A percentile compares a stretch with the other conserved stretches of the same genome.
phyloP scores from a whole-genome alignment of 2,888 invertebrate genomes.

The Chelonus formosanus region DNA sequence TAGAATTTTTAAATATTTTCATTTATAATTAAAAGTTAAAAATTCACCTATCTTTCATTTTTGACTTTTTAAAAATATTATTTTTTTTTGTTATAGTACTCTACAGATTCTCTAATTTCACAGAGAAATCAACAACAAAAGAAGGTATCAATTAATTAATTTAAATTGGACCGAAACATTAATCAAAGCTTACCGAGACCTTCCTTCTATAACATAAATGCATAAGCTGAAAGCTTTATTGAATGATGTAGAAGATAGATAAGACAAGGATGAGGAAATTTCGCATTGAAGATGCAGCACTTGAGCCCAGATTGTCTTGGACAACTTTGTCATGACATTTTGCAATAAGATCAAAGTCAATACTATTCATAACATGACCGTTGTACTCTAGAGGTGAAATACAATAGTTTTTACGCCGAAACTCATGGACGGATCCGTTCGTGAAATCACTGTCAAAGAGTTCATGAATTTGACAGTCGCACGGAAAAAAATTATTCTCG shows the following conservation, averaged over 20 bases:
- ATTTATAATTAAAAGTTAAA: no score
- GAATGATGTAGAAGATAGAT: conserved; percentile 10
- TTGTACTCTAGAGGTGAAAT: conserved; percentile 87
- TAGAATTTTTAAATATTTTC: no score
- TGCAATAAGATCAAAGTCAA: conserved; percentile 74
- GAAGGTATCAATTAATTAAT: no score
- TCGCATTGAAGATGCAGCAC: conserved; percentile 33
- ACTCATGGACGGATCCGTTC: conserved; percentile 68
- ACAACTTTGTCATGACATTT: conserved; percentile 76
- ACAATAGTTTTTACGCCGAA: conserved; percentile 77
- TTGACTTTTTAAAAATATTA: no score
- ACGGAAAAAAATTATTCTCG: conserved; percentile 84
- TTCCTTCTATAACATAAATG: neutral
- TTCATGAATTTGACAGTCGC: conserved; percentile 84
- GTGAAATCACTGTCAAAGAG: conserved; percentile 80
- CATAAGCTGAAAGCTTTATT: conserved; percentile 1
- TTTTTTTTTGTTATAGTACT: no score
- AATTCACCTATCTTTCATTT: no score
- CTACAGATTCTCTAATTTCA: no score
- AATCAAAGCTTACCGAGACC: no score
- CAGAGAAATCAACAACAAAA: no score
- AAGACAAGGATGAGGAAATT: conserved; percentile 11
- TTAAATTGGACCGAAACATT: no score
- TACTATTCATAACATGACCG: conserved; percentile 76
- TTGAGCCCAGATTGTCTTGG: conserved; percentile 71